Percentiles rank a stretch among this genome's conserved stretches.
These are phyloP conservation scores for Clunio marinus DNA, from an alignment of 2,888 invertebrate species.

Conservation along the genomic window DNA sequence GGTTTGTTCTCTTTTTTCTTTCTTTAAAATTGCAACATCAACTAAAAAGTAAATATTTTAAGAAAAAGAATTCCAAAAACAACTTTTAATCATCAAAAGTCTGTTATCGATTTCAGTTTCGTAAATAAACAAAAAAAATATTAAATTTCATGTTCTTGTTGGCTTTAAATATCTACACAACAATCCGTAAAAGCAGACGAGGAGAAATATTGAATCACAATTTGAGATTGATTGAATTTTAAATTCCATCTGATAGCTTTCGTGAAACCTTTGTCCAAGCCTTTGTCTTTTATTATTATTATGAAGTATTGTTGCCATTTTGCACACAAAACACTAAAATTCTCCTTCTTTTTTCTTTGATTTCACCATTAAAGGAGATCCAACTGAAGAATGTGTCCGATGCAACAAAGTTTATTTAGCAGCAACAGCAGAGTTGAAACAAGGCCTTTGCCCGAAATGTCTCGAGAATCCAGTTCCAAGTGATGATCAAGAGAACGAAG, in stretches of 20 bases:
- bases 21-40: too few species aligned
- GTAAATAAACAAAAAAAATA: constrained; percentile 1
- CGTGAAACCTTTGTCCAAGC: background rate
- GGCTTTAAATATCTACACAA: background rate
- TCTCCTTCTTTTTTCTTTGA: background rate
- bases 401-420: constrained; percentile 57
- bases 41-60: background rate
- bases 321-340: background rate
- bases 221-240: constrained; percentile 37
- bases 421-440: constrained; percentile 47
- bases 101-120: constrained; percentile 17
- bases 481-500: constrained; percentile 37
- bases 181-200: background rate
- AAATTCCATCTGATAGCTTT: constrained; percentile 29
- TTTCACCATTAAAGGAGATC: constrained; percentile 52
- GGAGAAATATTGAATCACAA: constrained; percentile 35
- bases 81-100: constrained; percentile 3
- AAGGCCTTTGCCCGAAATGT: constrained; percentile 50
- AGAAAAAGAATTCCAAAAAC: background rate
- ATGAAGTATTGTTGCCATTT: background rate
- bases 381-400: constrained; percentile 58
- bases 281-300: too few species aligned
- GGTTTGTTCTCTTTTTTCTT: too few species aligned
- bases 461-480: constrained; percentile 40
- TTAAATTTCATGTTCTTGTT: constrained; percentile 33